Evolutionary conservation across 2,888 invertebrate genomes (phyloP).

Genomic region (Blera fallax): DNA sequence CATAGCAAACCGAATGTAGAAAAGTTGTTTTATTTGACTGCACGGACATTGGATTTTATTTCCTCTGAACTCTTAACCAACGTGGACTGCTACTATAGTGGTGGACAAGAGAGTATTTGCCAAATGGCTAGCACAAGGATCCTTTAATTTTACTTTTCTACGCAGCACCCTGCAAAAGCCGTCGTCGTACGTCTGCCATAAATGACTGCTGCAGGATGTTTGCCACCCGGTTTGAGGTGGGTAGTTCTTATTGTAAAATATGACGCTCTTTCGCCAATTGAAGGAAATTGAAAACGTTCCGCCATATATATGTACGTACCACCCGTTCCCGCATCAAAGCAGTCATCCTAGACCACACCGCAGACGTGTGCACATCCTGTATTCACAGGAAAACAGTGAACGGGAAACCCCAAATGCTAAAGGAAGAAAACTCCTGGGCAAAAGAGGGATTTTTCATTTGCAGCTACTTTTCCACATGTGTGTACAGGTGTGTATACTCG

Average conservation of each 20-base stretch:
- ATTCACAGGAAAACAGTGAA: constrained; percentile 51
- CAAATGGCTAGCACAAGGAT: constrained; percentile 63
- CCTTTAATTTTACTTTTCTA: constrained; percentile 56
- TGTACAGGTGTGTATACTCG: constrained; percentile 1
- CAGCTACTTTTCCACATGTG: constrained; percentile 20
- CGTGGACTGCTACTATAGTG: neutral
- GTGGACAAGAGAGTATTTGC: constrained; percentile 50
- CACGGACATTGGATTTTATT: constrained; percentile 62
- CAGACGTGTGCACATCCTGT: constrained; percentile 72
- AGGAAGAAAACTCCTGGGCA: too few relatives aligned
- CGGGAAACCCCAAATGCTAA: constrained; percentile 60
- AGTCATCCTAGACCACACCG: constrained; percentile 66
- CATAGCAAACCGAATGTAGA: neutral
- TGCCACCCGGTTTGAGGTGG: constrained; percentile 30
- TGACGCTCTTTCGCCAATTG: constrained; percentile 71
- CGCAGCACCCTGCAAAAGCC: constrained; percentile 39
- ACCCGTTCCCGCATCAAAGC: constrained; percentile 8
- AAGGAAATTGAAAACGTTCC: constrained; percentile 69
- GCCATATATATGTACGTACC: neutral
- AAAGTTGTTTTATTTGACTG: constrained; percentile 62
- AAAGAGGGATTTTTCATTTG: constrained; percentile 68
- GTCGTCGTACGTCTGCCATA: constrained; percentile 54
- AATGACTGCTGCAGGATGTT: constrained; percentile 68
- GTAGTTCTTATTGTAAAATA: constrained; percentile 69
- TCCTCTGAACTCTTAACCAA: constrained; percentile 12